phyloP scores from a whole-genome alignment of 2,797 vertebrate species.

The Enteromius radiatus region DNA sequence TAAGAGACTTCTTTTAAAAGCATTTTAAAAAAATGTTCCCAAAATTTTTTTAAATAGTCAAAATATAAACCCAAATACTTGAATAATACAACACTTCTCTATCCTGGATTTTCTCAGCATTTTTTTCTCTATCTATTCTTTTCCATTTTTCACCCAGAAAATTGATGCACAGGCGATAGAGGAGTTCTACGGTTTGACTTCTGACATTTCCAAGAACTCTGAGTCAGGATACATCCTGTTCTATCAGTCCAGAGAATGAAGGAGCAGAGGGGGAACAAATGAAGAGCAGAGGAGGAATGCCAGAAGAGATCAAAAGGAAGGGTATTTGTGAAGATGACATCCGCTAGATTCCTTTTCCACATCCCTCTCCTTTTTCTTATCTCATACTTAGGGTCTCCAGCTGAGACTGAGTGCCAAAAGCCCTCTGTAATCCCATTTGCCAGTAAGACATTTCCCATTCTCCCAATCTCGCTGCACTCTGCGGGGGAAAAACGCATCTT shows the following conservation, averaged over 20 bases:
- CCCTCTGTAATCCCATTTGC: slow-evolving; percentile 56
- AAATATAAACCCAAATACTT: slow-evolving; percentile 1
- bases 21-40: neutral
- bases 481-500: slow-evolving; percentile 28
- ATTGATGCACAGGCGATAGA: slow-evolving; percentile 99
- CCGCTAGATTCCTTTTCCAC: slow-evolving; percentile 51
- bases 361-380: slow-evolving; percentile 18
- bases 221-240: slow-evolving; percentile 99
- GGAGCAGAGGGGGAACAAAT: slow-evolving; percentile 46
- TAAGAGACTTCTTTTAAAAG: neutral
- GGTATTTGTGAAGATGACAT: slow-evolving; percentile 44
- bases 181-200: slow-evolving; percentile 99
- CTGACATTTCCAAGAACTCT: slow-evolving; percentile 99
- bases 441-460: slow-evolving; percentile 52
- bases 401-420: slow-evolving; percentile 71
- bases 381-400: slow-evolving; percentile 54
- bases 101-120: slow-evolving; percentile 29
- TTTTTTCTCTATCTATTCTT: neutral
- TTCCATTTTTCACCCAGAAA: slow-evolving; percentile 80
- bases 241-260: slow-evolving; percentile 98
- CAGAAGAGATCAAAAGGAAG: slow-evolving; percentile 15
- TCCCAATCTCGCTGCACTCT: slow-evolving; percentile 43
- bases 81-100: slow-evolving; percentile 1
- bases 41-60: neutral
- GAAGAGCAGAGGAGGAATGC: neutral